A percentile compares a stretch with the other conserved stretches of the same genome.
Evolutionary conservation across 2,888 invertebrate species (phyloP).

Genomic region (Drosophila recens): DNA sequence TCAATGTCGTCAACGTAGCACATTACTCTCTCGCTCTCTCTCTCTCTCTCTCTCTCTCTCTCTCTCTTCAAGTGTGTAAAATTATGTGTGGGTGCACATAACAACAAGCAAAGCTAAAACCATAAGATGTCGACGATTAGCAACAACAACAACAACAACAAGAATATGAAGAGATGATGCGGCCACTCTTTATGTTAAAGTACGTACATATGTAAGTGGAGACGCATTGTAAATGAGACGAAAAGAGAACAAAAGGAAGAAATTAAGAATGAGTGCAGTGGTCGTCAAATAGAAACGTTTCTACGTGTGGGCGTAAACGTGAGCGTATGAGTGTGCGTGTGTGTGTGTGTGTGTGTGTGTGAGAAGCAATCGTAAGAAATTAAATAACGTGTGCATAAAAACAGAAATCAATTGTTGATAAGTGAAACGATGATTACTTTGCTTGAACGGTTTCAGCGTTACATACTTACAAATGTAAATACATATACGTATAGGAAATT

Average conservation of each 20-base stretch:
- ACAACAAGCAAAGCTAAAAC: conserved; percentile 26
- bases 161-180: conserved; percentile 19
- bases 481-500: conserved; percentile 13
- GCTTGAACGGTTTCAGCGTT: background rate
- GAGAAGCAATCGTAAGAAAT: conserved; percentile 24
- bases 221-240: conserved; percentile 6
- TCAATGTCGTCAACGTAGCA: conserved; percentile 46
- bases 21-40: conserved; percentile 7
- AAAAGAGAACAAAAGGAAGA: conserved; percentile 14
- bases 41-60: too few relatives aligned
- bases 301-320: conserved; percentile 7
- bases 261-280: conserved; percentile 15
- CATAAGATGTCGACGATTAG: conserved; percentile 43
- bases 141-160: conserved; percentile 31
- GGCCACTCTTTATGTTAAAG: conserved; percentile 13
- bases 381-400: conserved; percentile 41
- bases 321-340: conserved; percentile 7
- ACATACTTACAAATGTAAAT: background rate
- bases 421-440: conserved; percentile 36
- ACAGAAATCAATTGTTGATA: conserved; percentile 61
- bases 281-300: conserved; percentile 9
- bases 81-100: conserved; percentile 50
- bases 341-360: too few relatives aligned
- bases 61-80: conserved; percentile 15
- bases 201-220: conserved; percentile 1